Base-by-base conservation (phyloP, 2,888 invertebrate genomes). In the Buathra laborator region DNA sequence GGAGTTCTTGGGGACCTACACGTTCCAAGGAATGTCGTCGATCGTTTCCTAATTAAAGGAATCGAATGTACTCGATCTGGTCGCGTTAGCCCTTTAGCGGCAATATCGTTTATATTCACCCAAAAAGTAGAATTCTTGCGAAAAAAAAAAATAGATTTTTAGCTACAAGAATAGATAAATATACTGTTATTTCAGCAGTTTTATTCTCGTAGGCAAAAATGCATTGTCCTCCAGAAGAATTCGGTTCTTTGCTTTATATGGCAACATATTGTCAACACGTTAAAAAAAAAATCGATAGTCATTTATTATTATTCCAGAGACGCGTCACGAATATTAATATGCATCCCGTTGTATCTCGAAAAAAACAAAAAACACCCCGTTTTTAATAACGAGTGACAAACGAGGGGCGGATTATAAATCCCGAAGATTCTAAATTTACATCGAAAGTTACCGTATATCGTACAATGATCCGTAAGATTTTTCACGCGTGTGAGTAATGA, bases 21-120 rank as follows among this genome's bases (percentile, higher is more conserved):
- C 48, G 51, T 53, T 19, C n/a, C 14, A 66, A n/a, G 48, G 59
- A 80, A 84, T 83, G 72, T 86, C 70, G 66, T 79, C 83, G 74
- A 84, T 81, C 70, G 71, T 19, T 12, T 44, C 68, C 83, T 85
- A 84, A 85, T 87, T 87, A 75, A 85, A 80, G 62, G 56, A 19
- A 74, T 70, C 24, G 37, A 51, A 19, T 9, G 3, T 5, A 62
- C 62, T 32, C 29, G 29, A 32, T 62, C 29, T 32, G 29, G 62
- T 32, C 62, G 32, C 62, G 29, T 62, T n/a, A 32, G 24, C 14
- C 29, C 4, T 29, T 29, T 12, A 19, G 12, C 29, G 29, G 1
- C 59, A 14, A 29, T 12, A 12, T 12, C 37, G 37, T 37, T 37
- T 37, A 37, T 9, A 37, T 5, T 12, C 2, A 48, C 24, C 24